phyloP scores from a whole-genome alignment of 2,797 vertebrate species.

The Poliocrania exsul region DNA sequence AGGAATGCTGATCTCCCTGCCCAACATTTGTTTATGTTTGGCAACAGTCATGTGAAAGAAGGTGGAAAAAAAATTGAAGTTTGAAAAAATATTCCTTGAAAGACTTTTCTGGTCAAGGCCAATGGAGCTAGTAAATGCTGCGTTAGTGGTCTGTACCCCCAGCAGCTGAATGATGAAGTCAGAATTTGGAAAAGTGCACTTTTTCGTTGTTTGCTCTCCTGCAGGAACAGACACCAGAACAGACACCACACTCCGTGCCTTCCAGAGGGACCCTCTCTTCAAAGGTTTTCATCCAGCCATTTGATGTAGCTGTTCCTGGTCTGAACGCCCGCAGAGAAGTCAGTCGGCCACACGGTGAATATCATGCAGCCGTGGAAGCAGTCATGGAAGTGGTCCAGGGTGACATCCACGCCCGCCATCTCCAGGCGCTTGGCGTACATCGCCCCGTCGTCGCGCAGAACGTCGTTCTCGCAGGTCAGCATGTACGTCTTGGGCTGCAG shows the following conservation, averaged over 20 bases:
- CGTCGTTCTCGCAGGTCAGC: slow-evolving; percentile 90
- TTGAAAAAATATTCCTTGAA: neutral
- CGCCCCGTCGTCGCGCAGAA: slow-evolving; percentile 91
- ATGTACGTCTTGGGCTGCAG: slow-evolving; percentile 87
- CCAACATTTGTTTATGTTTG: neutral
- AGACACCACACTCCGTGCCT: neutral
- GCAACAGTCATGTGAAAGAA: neutral
- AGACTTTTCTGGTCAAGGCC: neutral
- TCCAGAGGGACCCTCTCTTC: neutral
- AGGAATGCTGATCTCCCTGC: neutral
- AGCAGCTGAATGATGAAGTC: neutral
- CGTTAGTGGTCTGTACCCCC: neutral
- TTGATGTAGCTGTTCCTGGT: slow-evolving; percentile 81
- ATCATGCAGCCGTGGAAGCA: slow-evolving; percentile 93
- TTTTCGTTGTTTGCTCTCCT: neutral
- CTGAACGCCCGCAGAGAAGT: slow-evolving; percentile 84
- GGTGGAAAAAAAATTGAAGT: neutral
- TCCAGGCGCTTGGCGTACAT: slow-evolving; percentile 89
- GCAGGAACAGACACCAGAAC: neutral
- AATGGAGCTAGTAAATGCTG: neutral
- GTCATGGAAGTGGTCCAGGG: slow-evolving; percentile 84
- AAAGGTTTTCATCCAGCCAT: slow-evolving; percentile 91
- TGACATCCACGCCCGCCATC: slow-evolving; percentile 86
- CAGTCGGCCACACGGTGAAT: slow-evolving; percentile 83
- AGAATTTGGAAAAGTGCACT: slow-evolving; percentile 40